Percentiles rank a stretch among this genome's conserved stretches.
These are phyloP conservation scores for Branchellion lobata DNA, from an alignment of 2,888 invertebrate genomes.

Conservation along the genomic window DNA sequence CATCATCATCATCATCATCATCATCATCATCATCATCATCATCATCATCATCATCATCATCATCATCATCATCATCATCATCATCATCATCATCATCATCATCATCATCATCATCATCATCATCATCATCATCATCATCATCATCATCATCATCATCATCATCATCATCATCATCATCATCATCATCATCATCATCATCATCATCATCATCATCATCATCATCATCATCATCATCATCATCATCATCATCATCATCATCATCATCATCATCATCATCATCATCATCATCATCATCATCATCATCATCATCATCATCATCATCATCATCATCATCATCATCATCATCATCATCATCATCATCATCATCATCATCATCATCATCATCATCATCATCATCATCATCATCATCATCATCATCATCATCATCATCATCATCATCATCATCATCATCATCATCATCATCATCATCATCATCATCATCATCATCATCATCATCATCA, in stretches of 20 bases:
- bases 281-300: too few species aligned
- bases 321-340: too few species aligned
- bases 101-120: constrained; percentile 9
- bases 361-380: too few species aligned
- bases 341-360: too few species aligned
- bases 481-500: constrained; percentile 41
- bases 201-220: constrained; percentile 12
- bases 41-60: constrained; percentile 11
- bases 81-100: constrained; percentile 22
- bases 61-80: constrained; percentile 5
- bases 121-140: constrained; percentile 24
- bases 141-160: constrained; percentile 24
- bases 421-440: too few species aligned
- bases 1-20: constrained; percentile 15
- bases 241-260: too few species aligned
- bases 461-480: too few species aligned
- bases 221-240: neutral
- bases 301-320: too few species aligned
- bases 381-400: too few species aligned
- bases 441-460: too few species aligned
- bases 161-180: constrained; percentile 21
- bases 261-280: too few species aligned
- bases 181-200: constrained; percentile 18
- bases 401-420: too few species aligned
- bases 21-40: constrained; percentile 12